Base-by-base conservation (phyloP, 2,888 invertebrate genomes). In the Amblyjoppa fuscipennis region DNA sequence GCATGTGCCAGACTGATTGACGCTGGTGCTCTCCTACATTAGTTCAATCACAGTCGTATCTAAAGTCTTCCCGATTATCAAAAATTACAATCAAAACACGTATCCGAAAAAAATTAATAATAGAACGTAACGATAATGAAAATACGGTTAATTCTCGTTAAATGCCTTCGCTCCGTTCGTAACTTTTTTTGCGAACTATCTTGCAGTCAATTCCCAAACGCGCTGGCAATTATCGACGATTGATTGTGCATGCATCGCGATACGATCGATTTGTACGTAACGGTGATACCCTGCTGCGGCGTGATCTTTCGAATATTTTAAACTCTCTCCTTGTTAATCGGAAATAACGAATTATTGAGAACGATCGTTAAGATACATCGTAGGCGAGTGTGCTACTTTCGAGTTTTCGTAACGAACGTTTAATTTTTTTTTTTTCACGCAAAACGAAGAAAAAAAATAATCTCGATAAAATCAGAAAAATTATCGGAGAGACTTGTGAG, bases 1-100 rank as follows among this genome's bases (percentile, higher is more conserved):
- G 94, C 94, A 94, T 94, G 90, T 93, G 93, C 94, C 94, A 94
- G 94, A 94, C 94, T 94, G 94, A 93, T 93, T 92, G 92, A 94
- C 91, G 89, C 90, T 92, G 91, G 89, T 89, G 90, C 90, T 90
- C 90, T 90, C 85, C 61, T 68, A 85, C 75, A 81, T 75, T 53
- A 70, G 83, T 73, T 79, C 64, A 69, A 69, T 76, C 45, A 71
- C n/a, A 79, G 53, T 68, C 28, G 61, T 56, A 56, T 75, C 56
- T 75, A 64, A 73, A 49, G 51, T 69, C 28, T 56, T 69, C 74
- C 71, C 78, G 59, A 61, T 69, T 49, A 49, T 70, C 45, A 28
- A 70, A 71, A 51, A 31, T 20, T 16, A 59, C 45, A 61, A 34
- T 69, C n/a, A 38, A 45, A 56, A 56, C 34, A 2, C 38, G 5